A percentile compares a stretch with the other conserved stretches of the same genome.
phyloP scores from a whole-genome alignment of 2,797 vertebrate species.

The Propithecus deckenii region DNA sequence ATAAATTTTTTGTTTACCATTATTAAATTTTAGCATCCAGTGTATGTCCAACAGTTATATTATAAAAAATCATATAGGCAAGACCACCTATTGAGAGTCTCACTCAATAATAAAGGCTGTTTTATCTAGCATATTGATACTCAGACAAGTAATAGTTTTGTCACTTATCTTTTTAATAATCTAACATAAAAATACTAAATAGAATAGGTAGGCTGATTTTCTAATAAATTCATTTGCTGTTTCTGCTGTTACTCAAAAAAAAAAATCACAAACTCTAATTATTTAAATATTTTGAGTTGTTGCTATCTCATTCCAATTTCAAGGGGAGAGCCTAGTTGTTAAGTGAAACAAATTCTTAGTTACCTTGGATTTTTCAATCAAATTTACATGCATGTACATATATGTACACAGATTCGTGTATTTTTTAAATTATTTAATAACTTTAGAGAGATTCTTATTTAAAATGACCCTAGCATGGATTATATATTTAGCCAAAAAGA shows the following conservation, averaged over 20 bases:
- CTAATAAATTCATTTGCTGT: not conserved
- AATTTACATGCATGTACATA: not conserved
- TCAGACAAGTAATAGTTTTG: not conserved
- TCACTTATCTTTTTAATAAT: slow-evolving; percentile 38
- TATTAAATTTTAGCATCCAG: not conserved
- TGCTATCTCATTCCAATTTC: slow-evolving; percentile 18
- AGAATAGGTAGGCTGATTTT: slow-evolving; percentile 47
- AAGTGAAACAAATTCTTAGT: slow-evolving; percentile 29
- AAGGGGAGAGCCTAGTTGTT: not conserved
- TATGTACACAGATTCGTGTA: not conserved
- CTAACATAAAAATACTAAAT: slow-evolving; percentile 36
- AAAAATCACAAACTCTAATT: not conserved
- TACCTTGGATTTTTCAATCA: slow-evolving; percentile 34
- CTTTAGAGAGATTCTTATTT: slow-evolving; percentile 10
- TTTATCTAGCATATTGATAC: not conserved
- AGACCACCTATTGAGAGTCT: not conserved
- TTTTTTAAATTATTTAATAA: slow-evolving; percentile 6
- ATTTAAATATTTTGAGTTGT: slow-evolving; percentile 15
- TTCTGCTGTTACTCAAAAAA: slow-evolving; percentile 13
- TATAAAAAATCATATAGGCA: slow-evolving; percentile 7
- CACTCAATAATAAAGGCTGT: not conserved
- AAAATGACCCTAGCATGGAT: not conserved
- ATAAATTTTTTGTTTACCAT: not conserved
- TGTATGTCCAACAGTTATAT: not conserved
- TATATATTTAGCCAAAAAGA: slow-evolving; percentile 16